Evolutionary conservation across 1,140 invertebrate genomes (phyloP).

Genomic region (Hyles vespertilio): DNA sequence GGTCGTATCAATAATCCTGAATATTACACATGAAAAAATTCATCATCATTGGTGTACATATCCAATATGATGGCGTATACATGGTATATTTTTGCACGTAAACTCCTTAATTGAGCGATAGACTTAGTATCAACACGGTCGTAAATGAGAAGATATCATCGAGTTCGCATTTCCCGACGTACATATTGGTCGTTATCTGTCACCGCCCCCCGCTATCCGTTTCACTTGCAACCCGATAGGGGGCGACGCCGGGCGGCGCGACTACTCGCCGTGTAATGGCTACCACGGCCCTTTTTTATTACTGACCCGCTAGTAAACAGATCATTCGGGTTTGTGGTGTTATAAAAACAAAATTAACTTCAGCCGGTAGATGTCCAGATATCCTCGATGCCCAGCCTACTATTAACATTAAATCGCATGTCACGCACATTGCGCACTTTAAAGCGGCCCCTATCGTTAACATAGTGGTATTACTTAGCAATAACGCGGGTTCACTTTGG

Average conservation of each 20-base stretch:
- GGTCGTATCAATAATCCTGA: too few species aligned
- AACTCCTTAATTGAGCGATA: too few species aligned
- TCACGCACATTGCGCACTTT: slow-evolving; percentile 38
- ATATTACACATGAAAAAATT: too few species aligned
- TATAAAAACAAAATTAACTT: slow-evolving; percentile 75
- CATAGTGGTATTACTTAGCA: not conserved
- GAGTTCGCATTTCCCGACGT: slow-evolving; percentile 59
- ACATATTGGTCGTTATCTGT: slow-evolving; percentile 71
- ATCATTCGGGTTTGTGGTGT: slow-evolving; percentile 74
- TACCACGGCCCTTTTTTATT: slow-evolving; percentile 72
- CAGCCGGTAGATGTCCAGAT: slow-evolving; percentile 61
- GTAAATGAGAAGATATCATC: slow-evolving; percentile 45
- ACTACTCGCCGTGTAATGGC: slow-evolving; percentile 66
- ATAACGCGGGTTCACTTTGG: not conserved
- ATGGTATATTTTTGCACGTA: too few species aligned
- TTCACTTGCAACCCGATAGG: slow-evolving; percentile 73
- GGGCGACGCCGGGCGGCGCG: slow-evolving; percentile 60
- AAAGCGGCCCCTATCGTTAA: slow-evolving; percentile 24
- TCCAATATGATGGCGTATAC: too few species aligned
- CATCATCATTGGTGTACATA: too few species aligned
- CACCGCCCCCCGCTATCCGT: slow-evolving; percentile 66
- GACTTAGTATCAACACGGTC: too few species aligned
- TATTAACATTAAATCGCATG: slow-evolving; percentile 52
- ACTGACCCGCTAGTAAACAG: slow-evolving; percentile 75
- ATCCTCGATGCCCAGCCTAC: slow-evolving; percentile 40